phyloP scores from a whole-genome alignment of 2,113 vertebrate species.

The Forbesichthys papilliferus region DNA sequence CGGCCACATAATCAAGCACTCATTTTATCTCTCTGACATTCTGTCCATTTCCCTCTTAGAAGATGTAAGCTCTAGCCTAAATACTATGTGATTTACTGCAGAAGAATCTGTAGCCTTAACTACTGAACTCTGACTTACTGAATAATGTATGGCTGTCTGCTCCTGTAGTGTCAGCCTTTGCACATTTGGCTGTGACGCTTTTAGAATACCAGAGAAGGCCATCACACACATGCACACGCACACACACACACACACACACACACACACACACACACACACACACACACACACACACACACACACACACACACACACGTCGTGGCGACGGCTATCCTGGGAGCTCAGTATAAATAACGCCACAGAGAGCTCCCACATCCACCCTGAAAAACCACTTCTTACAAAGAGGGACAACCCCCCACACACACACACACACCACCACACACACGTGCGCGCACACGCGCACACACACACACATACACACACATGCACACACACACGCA shows the following conservation, averaged over 20 bases:
- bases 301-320: slow-evolving; percentile 1
- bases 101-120: not conserved
- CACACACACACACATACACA: slow-evolving; percentile 8
- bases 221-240: not conserved
- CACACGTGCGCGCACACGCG: not conserved
- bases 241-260: not conserved
- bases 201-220: slow-evolving; percentile 36
- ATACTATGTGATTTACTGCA: not conserved
- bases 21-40: slow-evolving; percentile 30
- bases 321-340: slow-evolving; percentile 42
- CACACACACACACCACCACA: slow-evolving; percentile 5
- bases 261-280: slow-evolving; percentile 1
- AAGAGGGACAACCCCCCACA: slow-evolving; percentile 5
- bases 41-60: slow-evolving; percentile 8
- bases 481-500: slow-evolving; percentile 8
- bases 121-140: slow-evolving; percentile 7
- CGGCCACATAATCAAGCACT: slow-evolving; percentile 49
- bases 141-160: slow-evolving; percentile 52
- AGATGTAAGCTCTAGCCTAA: not conserved
- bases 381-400: slow-evolving; percentile 53
- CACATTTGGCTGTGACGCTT: slow-evolving; percentile 32
- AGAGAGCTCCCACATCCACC: slow-evolving; percentile 51
- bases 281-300: not conserved
- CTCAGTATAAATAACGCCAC: slow-evolving; percentile 43
- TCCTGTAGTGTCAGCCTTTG: slow-evolving; percentile 14